Conservation (phyloP, 1,140 invertebrate genomes). For the Oryctes rhinoceros region DNA sequence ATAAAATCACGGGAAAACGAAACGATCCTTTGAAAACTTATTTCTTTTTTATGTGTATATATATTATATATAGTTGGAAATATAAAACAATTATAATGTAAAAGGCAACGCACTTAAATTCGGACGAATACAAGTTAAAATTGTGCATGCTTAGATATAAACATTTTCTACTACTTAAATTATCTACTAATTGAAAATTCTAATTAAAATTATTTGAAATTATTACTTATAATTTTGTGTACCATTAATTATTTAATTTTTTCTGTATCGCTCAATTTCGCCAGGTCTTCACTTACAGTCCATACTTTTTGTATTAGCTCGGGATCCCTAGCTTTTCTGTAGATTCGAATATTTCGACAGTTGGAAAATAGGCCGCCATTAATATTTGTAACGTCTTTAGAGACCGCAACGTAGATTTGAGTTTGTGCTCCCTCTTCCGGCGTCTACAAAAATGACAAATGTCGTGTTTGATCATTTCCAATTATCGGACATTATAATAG, state of each 20-base stretch:
- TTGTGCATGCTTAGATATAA: too few species aligned
- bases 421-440: conserved; percentile 15
- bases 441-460: neutral
- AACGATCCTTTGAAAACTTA: too few species aligned
- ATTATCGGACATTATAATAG: neutral
- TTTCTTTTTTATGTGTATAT: too few species aligned
- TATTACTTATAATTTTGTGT: too few species aligned
- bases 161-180: too few species aligned
- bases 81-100: too few species aligned
- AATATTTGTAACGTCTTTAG: neutral
- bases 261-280: neutral
- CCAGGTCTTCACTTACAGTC: neutral
- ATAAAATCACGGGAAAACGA: too few species aligned
- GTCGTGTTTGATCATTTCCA: neutral
- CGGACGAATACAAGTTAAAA: too few species aligned
- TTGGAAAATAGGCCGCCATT: neutral
- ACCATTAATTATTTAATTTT: neutral
- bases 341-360: neutral
- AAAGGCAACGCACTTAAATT: too few species aligned
- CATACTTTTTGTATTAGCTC: neutral
- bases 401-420: neutral
- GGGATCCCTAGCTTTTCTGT: neutral
- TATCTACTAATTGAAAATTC: too few species aligned
- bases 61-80: too few species aligned
- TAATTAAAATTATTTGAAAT: too few species aligned